These are phyloP conservation scores for Branchipolynoe longqiensis DNA, from an alignment of 2,888 invertebrate genomes.

Conservation along the genomic window DNA sequence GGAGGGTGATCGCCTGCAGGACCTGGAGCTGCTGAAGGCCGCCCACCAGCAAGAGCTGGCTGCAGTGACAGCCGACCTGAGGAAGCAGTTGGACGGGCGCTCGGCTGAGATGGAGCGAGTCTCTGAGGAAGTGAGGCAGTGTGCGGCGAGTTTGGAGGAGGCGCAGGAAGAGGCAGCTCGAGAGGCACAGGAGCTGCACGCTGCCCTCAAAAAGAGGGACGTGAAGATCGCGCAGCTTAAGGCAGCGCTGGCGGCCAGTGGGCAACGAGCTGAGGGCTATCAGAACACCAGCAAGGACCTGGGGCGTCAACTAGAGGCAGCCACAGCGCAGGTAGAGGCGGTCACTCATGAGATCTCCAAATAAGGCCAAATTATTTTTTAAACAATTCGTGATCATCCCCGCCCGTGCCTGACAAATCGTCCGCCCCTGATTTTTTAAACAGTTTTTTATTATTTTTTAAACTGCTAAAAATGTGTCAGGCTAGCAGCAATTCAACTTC, in stretches of 20 bases:
- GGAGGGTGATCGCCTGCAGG: conserved; percentile 13
- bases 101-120: conserved; percentile 41
- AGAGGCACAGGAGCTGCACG: conserved; percentile 27
- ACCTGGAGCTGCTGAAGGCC: conserved; percentile 29
- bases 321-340: no score
- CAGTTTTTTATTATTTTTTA: no score
- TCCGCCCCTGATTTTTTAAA: no score
- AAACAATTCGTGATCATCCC: no score
- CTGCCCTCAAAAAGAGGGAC: conserved; percentile 18
- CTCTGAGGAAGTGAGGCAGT: conserved; percentile 11
- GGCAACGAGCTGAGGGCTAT: conserved; percentile 17
- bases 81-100: conserved; percentile 15
- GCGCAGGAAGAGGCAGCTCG: background rate
- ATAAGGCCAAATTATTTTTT: no score
- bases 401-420: no score
- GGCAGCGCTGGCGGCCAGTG: conserved; percentile 41
- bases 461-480: no score
- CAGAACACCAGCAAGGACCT: conserved; percentile 23
- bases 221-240: conserved; percentile 43
- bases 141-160: conserved; percentile 47
- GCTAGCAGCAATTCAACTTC: no score
- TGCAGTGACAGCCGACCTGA: conserved; percentile 10
- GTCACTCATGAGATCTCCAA: no score
- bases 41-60: conserved; percentile 15
- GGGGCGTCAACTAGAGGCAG: background rate